phyloP scores from a whole-genome alignment of 2,113 vertebrate species.

The Amphilophus citrinellus region DNA sequence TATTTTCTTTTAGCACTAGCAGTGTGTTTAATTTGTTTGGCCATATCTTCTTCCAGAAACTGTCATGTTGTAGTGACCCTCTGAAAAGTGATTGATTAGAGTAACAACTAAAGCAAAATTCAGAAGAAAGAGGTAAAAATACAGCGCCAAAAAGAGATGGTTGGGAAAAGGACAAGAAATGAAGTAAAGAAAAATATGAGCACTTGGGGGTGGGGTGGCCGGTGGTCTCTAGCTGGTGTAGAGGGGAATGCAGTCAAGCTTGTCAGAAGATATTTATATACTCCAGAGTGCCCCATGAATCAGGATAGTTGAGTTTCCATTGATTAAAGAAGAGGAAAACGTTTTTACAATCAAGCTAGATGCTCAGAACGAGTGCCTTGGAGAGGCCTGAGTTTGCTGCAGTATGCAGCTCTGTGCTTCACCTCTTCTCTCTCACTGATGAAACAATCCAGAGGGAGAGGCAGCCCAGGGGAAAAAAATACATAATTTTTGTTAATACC shows the following conservation, averaged over 20 bases:
- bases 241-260: slow-evolving; percentile 55
- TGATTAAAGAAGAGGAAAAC: slow-evolving; percentile 82
- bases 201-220: background rate
- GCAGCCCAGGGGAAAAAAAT: background rate
- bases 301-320: slow-evolving; percentile 77
- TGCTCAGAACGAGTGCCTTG: slow-evolving; percentile 71
- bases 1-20: slow-evolving; percentile 22
- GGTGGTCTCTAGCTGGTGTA: slow-evolving; percentile 16
- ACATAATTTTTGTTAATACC: background rate
- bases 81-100: slow-evolving; percentile 66
- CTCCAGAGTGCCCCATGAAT: slow-evolving; percentile 75
- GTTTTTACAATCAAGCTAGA: slow-evolving; percentile 78
- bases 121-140: slow-evolving; percentile 21
- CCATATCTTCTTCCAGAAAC: slow-evolving; percentile 59
- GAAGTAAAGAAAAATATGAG: slow-evolving; percentile 32
- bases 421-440: slow-evolving; percentile 14
- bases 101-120: slow-evolving; percentile 42
- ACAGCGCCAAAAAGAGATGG: background rate
- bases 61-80: slow-evolving; percentile 55
- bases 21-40: slow-evolving; percentile 48
- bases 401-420: slow-evolving; percentile 16
- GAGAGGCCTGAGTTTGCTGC: slow-evolving; percentile 59
- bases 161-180: slow-evolving; percentile 7
- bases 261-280: slow-evolving; percentile 80
- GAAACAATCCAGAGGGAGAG: slow-evolving; percentile 32